Evolutionary conservation across 2,888 invertebrate species (phyloP), one percentile per base, ranked within the genome.

Genomic region (Dryocosmus kuriphilus): DNA sequence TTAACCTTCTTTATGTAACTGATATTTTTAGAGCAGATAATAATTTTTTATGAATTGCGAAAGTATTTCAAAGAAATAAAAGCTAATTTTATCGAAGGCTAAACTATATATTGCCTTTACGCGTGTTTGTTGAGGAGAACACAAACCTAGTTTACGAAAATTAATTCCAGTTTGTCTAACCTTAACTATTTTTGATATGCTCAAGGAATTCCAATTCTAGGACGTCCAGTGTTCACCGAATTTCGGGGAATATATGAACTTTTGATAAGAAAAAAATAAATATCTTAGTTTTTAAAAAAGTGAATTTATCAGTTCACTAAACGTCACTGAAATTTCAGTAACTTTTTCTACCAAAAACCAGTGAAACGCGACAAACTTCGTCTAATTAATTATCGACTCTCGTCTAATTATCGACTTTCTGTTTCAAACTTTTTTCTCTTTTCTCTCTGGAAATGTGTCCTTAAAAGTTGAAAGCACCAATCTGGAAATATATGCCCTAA

Each of bases 121-220:
- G 24, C 57, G 24, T 57, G 14, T 24, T 57, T 57, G 24, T 57
- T 57, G 16, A 51, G 16, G 22, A 55, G 22, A 57, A 11, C 22
- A 27, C 11, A 57, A 57, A 16, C 24, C 1, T 16, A 57, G 16
- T 57, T 57, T 24, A 57, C 16, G 16, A 57, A 57, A 57, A 24
- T 24, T 57, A 57, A 24, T 16, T 27, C 57, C 4, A 57, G 57
- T 14, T 57, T 57, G 9, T 57, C 24, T 57, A 11, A 51, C 2
- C 51, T 51, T 51, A 51, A 51, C 51, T 51, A 51, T 51, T 51
- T n/a, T 51, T 51, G n/a, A n/a, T n/a, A 22, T 9, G 8, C 19
- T 51, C 51, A 51, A 51, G n/a, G 51, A 51, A 51, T 51, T 51
- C n/a, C n/a, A 51, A 51, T 51, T 51, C n/a, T 51, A 51, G n/a